Conservation (phyloP, 2,113 vertebrate species). For the Protobothrops flavoviridis region DNA sequence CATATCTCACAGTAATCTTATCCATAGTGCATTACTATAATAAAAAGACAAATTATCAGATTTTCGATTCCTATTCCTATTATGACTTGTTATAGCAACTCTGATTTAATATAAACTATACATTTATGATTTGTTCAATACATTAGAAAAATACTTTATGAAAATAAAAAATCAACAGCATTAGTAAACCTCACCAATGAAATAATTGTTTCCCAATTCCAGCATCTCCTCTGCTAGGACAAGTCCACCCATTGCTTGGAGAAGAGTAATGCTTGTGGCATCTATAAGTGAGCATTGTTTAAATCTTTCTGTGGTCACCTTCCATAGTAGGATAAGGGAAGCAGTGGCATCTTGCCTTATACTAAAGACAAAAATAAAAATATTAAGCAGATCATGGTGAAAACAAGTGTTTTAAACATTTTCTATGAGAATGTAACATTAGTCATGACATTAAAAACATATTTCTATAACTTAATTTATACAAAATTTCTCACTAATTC, state of each 20-base stretch:
- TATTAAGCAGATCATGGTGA: not conserved
- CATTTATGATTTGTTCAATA: not conserved
- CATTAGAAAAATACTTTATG: not conserved
- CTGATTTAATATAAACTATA: not conserved
- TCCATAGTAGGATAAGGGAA: conserved; percentile 86
- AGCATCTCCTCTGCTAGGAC: conserved; percentile 87
- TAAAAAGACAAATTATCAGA: not conserved
- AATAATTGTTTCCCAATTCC: conserved; percentile 89
- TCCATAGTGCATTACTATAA: not conserved
- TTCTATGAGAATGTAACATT: not conserved
- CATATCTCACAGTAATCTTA: not conserved
- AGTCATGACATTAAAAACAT: conserved; percentile 13
- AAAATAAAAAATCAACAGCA: not conserved
- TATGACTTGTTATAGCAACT: not conserved
- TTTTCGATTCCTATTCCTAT: not conserved
- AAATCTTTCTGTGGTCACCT: conserved; percentile 83
- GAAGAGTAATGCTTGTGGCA: conserved; percentile 82
- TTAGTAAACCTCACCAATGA: conserved; percentile 82
- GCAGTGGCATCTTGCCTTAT: conserved; percentile 84
- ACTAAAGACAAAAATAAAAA: conserved; percentile 65
- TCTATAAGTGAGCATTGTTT: conserved; percentile 87
- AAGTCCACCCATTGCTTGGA: conserved; percentile 83
- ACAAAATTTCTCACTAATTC: not conserved
- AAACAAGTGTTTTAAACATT: conserved; percentile 8
- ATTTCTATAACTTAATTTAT: not conserved